phyloP scores from a whole-genome alignment of 2,113 vertebrate species.

The Chlorodrepanis virens region DNA sequence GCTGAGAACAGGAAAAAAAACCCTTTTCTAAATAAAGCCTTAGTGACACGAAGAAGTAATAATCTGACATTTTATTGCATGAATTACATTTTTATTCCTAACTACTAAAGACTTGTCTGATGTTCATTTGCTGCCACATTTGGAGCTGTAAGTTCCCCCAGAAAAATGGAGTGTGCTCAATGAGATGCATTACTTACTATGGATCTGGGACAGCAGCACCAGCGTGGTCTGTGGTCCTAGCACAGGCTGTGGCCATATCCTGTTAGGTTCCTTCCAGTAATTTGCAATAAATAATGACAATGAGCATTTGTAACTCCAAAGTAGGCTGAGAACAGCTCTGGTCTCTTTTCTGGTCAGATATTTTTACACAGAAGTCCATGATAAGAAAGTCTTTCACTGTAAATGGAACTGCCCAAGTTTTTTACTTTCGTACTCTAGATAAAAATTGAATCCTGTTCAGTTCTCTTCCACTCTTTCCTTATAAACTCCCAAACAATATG shows the following conservation, averaged over 20 bases:
- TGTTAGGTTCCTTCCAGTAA: background rate
- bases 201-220: background rate
- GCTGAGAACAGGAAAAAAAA: slow-evolving; percentile 47
- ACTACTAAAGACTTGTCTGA: background rate
- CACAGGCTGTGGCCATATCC: background rate
- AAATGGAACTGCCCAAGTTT: background rate
- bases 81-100: slow-evolving; percentile 40
- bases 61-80: slow-evolving; percentile 47
- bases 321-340: background rate
- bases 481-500: background rate
- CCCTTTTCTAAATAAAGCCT: slow-evolving; percentile 50
- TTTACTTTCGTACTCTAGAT: background rate
- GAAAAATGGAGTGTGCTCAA: background rate
- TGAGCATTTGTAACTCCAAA: background rate
- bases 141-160: slow-evolving; percentile 7
- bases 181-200: background rate
- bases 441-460: background rate
- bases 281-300: background rate
- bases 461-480: background rate
- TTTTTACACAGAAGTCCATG: background rate
- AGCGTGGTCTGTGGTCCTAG: background rate
- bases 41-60: slow-evolving; percentile 24
- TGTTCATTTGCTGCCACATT: slow-evolving; percentile 7
- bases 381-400: background rate
- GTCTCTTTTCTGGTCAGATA: background rate